Evolutionary conservation across 2,797 vertebrate species (phyloP).

Genomic region (Xiphorhynchus erythropygius): DNA sequence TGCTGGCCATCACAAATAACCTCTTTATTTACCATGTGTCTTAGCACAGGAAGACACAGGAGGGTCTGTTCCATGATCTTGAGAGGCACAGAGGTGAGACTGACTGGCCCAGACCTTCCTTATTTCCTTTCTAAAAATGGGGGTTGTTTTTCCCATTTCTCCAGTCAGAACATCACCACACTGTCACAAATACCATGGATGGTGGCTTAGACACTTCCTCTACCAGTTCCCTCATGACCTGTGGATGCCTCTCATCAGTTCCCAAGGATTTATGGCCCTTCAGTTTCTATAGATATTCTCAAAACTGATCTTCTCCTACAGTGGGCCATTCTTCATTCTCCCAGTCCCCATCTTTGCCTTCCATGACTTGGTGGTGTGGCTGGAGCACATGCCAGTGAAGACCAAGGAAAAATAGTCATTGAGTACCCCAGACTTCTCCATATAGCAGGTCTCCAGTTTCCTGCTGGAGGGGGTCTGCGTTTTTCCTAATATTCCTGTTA

Average conservation of each 20-base stretch:
- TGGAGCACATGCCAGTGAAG: neutral
- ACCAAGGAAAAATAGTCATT: neutral
- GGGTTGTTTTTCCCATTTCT: neutral
- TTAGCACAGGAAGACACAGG: neutral
- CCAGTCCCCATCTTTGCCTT: neutral
- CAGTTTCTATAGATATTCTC: neutral
- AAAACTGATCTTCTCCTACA: neutral
- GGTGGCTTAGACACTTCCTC: neutral
- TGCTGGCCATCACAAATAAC: neutral
- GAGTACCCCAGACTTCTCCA: neutral
- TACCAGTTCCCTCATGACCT: neutral
- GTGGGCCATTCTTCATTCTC: neutral
- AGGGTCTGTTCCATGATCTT: neutral
- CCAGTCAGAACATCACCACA: neutral
- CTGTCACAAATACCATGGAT: neutral
- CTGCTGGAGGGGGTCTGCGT: neutral
- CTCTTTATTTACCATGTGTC: neutral
- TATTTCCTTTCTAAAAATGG: neutral
- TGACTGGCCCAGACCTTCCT: neutral
- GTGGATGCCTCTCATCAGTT: neutral
- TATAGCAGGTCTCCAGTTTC: neutral
- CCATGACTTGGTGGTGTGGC: neutral
- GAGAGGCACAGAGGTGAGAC: neutral
- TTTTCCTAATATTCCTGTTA: neutral
- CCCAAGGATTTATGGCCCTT: neutral